Conservation (phyloP, 2,797 vertebrate species). For the Rhincodon typus region DNA sequence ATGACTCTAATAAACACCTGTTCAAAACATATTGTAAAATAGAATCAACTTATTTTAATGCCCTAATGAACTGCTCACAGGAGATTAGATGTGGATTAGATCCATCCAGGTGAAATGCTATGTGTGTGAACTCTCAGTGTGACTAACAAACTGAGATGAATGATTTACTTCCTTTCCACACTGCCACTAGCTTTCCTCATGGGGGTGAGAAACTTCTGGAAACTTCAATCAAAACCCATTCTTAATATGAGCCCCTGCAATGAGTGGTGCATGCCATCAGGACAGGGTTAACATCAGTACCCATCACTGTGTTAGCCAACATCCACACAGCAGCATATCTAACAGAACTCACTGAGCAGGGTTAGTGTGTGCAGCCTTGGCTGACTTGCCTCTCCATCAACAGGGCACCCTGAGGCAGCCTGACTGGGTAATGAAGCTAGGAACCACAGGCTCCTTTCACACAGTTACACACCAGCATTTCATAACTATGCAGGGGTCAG, state of each 20-base stretch:
- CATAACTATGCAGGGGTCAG: not conserved
- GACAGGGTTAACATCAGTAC: not conserved
- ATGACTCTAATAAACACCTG: not conserved
- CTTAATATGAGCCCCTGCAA: not conserved
- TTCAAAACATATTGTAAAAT: not conserved
- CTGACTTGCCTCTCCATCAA: not conserved
- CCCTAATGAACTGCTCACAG: not conserved
- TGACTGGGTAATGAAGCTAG: not conserved
- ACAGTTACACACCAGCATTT: not conserved
- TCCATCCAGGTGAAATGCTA: not conserved
- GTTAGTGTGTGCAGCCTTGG: not conserved
- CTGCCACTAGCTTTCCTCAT: not conserved
- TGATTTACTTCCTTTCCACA: not conserved
- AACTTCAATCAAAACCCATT: not conserved
- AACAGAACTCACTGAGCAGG: not conserved
- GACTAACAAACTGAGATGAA: not conserved
- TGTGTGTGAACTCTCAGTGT: not conserved
- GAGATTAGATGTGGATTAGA: not conserved
- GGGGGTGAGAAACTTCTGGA: not conserved
- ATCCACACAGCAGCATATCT: not conserved
- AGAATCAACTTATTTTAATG: not conserved
- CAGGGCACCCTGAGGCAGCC: not conserved
- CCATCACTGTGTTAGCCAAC: not conserved
- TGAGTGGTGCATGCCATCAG: not conserved
- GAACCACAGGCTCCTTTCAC: not conserved